Evolutionary conservation across 2,797 vertebrate genomes (phyloP), one percentile per base, ranked within the genome.

Genomic region (Tragopan temminckii): DNA sequence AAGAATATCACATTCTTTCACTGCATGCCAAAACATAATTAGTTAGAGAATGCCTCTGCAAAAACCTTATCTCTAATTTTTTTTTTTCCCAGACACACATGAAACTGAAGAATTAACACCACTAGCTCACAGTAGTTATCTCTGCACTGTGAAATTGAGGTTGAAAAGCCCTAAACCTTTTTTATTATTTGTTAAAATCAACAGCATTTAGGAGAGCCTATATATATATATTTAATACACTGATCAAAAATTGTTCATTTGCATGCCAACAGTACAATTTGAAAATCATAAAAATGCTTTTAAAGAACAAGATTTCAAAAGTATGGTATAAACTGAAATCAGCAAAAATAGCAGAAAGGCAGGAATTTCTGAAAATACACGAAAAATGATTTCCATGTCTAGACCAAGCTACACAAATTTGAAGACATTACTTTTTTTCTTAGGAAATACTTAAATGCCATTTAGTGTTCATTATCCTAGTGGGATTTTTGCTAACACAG

Each of bases 1-100:
- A 93, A 71, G 76, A 94, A 95, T 57, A 93, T 77, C 52, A 20
- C 71, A 95, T 90, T 91, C 84, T 94, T 95, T 97, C 91, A 90
- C 90, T 61, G 35, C 69, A 36, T 89, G 95, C 85, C 86, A 92
- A 69, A 61, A 89, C 74, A 64, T 89, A 90, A 92, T 92, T 95
- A 96, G 88, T 85, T 71, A 68, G 94, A 43, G 82, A 76, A 93
- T 55, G 84, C 69, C 57, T 74, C 85, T 68, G 85, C 42, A 91
- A 66, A 84, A 52, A 36, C 40, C 87, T 55, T 67, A 68, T 11
- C 72, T 7, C 0, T 7, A 7, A 14, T 33, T 31, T 63, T 31
- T n/a, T 63, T 94, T 62, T 5, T 67, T 40, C 46, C 75, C 63
- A 68, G 42, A 69, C 9, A 15, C 48, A 27, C 6, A 25, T 1